These are phyloP conservation scores for Coremacera marginata DNA, from an alignment of 2,888 invertebrate species.

Conservation along the genomic window DNA sequence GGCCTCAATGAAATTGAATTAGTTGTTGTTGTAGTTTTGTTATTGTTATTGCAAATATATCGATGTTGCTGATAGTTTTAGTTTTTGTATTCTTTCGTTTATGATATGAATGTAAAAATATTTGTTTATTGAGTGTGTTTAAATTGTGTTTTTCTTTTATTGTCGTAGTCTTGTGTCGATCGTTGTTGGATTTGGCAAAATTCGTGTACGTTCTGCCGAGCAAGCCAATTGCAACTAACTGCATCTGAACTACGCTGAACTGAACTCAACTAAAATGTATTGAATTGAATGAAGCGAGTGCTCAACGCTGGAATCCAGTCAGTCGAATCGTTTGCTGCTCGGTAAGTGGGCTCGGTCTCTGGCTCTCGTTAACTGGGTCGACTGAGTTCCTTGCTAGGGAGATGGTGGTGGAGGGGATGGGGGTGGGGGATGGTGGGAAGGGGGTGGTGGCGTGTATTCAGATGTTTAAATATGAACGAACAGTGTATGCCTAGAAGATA, in stretches of 20 bases:
- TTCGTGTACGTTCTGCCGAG: conserved; percentile 17
- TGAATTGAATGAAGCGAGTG: conserved; percentile 36
- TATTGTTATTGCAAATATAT: conserved; percentile 18
- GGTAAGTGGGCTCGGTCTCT: conserved; percentile 3
- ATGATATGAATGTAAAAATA: background rate
- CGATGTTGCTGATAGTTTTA: conserved; percentile 18
- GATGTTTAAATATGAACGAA: background rate
- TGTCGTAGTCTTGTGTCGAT: conserved; percentile 40
- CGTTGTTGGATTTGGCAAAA: conserved; percentile 33
- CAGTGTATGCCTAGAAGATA: no score
- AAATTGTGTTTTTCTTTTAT: conserved; percentile 33
- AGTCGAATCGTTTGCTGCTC: conserved; percentile 29
- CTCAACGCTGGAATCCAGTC: conserved; percentile 36
- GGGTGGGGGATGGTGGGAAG: background rate
- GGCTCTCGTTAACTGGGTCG: conserved; percentile 27
- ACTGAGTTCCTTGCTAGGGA: conserved; percentile 19
- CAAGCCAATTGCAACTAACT: conserved; percentile 33
- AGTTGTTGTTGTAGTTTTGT: conserved; percentile 30
- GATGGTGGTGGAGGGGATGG: background rate
- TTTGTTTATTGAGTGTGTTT: conserved; percentile 21
- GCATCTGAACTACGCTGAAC: conserved; percentile 25
- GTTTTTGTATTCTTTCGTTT: background rate
- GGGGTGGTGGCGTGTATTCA: background rate
- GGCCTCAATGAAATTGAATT: background rate
- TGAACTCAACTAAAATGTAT: conserved; percentile 19